Conservation (phyloP, 1,140 invertebrate genomes). For the Schlechtendalia chinensis region DNA sequence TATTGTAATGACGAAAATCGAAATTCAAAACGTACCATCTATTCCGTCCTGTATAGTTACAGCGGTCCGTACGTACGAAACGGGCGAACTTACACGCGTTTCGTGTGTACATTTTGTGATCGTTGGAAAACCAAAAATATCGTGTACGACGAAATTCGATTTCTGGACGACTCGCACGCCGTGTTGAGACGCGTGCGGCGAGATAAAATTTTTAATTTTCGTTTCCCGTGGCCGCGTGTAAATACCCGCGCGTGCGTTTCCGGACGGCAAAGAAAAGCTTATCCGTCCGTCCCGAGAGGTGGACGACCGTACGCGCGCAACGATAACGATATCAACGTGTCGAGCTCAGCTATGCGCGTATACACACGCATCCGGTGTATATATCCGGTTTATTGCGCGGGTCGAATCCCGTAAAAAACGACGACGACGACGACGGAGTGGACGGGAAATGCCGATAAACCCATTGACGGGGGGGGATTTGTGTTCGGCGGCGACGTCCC, state of each 20-base stretch:
- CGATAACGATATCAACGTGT: constrained; percentile 45
- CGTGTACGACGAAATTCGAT: not conserved
- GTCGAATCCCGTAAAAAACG: constrained; percentile 26
- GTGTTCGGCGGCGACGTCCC: not conserved
- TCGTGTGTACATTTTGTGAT: not conserved
- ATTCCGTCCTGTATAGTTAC: not conserved
- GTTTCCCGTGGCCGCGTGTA: not conserved
- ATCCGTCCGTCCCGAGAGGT: constrained; percentile 36
- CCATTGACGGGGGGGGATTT: not conserved
- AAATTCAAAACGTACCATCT: not conserved
- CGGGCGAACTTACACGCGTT: not conserved
- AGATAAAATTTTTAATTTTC: constrained; percentile 36
- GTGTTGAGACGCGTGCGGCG: not conserved
- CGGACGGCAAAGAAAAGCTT: not conserved
- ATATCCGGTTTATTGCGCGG: constrained; percentile 40
- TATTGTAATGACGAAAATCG: not conserved
- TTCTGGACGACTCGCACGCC: not conserved
- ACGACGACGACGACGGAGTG: too few relatives aligned
- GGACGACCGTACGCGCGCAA: constrained; percentile 14
- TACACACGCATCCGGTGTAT: not conserved
- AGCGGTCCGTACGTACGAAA: not conserved
- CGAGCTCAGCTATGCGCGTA: not conserved
- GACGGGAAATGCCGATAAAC: constrained; percentile 32
- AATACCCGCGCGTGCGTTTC: too few relatives aligned
- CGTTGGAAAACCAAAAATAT: not conserved